Conservation (phyloP, 1,140 invertebrate species). For the Cotesia chilonis region DNA sequence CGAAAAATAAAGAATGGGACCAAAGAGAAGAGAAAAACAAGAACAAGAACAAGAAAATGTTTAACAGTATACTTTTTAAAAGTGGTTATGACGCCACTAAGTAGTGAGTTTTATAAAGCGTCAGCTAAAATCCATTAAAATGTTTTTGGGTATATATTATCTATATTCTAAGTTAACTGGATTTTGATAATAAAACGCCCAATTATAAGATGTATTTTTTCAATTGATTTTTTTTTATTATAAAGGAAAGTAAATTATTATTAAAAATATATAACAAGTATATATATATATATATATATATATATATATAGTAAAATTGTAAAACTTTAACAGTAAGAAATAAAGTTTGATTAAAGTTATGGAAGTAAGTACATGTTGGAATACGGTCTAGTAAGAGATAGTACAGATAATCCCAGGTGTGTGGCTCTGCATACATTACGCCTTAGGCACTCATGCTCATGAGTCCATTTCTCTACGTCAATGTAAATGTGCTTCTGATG, state of each 20-base stretch:
- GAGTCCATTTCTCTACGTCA: background rate
- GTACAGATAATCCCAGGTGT: slow-evolving; percentile 27
- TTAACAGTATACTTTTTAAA: slow-evolving; percentile 14
- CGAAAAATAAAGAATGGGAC: no score
- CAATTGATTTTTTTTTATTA: no score
- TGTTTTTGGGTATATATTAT: background rate
- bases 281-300: no score
- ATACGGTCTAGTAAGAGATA: slow-evolving; percentile 4
- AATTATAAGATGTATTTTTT: no score
- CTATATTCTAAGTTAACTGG: no score
- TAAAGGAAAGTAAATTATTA: no score
- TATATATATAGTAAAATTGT: no score
- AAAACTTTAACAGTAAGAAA: no score
- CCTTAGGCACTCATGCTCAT: slow-evolving; percentile 9
- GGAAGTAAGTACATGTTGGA: slow-evolving; percentile 15
- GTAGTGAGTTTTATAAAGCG: slow-evolving; percentile 14
- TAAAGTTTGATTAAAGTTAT: background rate
- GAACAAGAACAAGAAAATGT: background rate
- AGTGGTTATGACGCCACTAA: slow-evolving; percentile 22
- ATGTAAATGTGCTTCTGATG: background rate
- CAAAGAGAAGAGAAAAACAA: background rate
- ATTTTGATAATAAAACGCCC: no score
- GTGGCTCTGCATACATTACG: slow-evolving; percentile 42
- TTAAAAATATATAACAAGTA: no score
- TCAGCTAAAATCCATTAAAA: slow-evolving; percentile 10